Evolutionary conservation across 30 jellyfish, hydroid and myxozoan species (phyloP).

Genomic region (Pelagia noctiluca): DNA sequence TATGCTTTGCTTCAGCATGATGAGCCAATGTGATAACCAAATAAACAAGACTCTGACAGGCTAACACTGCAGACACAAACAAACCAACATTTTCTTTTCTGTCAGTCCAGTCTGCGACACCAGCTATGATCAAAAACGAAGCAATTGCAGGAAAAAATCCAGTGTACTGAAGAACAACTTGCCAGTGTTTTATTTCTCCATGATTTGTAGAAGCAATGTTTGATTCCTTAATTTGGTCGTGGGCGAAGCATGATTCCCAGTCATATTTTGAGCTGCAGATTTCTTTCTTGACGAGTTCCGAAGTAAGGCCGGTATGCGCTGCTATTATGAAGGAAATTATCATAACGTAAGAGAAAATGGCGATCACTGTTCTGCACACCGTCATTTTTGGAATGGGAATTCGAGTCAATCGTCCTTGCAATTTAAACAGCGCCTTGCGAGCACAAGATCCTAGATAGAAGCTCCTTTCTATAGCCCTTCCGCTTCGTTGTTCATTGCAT

Average conservation of each 20-base stretch:
- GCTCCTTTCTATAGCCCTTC: no score
- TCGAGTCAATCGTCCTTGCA: no score
- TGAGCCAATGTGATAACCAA: slow-evolving; percentile 12
- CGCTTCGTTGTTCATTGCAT: no score
- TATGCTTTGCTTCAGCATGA: slow-evolving; percentile 20
- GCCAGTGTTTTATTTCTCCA: slow-evolving; percentile 7
- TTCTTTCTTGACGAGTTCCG: neutral
- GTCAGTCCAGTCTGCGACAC: neutral
- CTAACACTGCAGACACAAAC: slow-evolving; percentile 23
- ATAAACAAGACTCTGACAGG: slow-evolving; percentile 49
- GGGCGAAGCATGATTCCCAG: neutral
- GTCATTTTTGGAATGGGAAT: no score
- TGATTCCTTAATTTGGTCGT: neutral
- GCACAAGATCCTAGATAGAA: no score
- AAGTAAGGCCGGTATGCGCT: neutral
- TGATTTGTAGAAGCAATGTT: neutral
- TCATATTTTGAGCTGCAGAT: neutral
- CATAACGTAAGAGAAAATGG: neutral
- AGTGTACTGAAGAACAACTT: neutral
- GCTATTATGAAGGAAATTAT: neutral
- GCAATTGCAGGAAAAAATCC: slow-evolving; percentile 9
- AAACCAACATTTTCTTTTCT: slow-evolving; percentile 41
- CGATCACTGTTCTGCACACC: neutral
- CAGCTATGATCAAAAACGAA: slow-evolving; percentile 7
- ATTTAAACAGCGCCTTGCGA: no score